Conservation (phyloP, 2,888 invertebrate genomes). For the Caenorhabditis sp. region DNA sequence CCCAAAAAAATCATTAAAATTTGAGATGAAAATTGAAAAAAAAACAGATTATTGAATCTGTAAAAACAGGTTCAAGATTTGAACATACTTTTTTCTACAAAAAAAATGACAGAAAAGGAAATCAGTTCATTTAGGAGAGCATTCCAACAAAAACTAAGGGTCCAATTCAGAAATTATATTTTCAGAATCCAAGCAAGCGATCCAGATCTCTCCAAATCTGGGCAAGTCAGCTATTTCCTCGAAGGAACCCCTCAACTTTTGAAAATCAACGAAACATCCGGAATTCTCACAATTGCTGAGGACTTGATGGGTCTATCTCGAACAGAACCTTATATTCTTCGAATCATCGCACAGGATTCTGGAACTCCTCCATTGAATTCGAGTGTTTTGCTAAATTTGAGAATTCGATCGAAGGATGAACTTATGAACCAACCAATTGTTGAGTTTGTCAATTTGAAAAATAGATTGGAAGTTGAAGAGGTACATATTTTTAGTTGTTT, state of each 20-base stretch:
- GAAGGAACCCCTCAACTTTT: conserved; percentile 11
- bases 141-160: too few relatives aligned
- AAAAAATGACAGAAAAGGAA: too few relatives aligned
- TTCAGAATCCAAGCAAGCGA: conserved; percentile 41
- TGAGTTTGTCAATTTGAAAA: conserved; percentile 16
- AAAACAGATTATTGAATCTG: too few relatives aligned
- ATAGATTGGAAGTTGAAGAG: conserved; percentile 16
- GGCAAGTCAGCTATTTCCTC: conserved; percentile 34
- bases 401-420: conserved; percentile 17
- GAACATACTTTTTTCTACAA: too few relatives aligned
- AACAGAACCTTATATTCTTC: conserved; percentile 17
- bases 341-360: conserved; percentile 19
- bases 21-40: too few relatives aligned
- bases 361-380: conserved; percentile 16
- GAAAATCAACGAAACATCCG: conserved; percentile 16
- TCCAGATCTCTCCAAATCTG: conserved; percentile 37
- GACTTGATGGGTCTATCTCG: conserved; percentile 23
- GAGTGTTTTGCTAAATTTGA: conserved; percentile 16
- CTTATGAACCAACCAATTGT: conserved; percentile 15
- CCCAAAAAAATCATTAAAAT: too few relatives aligned
- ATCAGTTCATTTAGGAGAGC: too few relatives aligned
- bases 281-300: conserved; percentile 11
- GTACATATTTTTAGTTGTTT: too few relatives aligned
- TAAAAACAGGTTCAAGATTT: too few relatives aligned
- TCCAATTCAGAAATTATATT: too few relatives aligned